phyloP scores from a whole-genome alignment of 2,113 vertebrate species.

The Oxyruncus cristatus region DNA sequence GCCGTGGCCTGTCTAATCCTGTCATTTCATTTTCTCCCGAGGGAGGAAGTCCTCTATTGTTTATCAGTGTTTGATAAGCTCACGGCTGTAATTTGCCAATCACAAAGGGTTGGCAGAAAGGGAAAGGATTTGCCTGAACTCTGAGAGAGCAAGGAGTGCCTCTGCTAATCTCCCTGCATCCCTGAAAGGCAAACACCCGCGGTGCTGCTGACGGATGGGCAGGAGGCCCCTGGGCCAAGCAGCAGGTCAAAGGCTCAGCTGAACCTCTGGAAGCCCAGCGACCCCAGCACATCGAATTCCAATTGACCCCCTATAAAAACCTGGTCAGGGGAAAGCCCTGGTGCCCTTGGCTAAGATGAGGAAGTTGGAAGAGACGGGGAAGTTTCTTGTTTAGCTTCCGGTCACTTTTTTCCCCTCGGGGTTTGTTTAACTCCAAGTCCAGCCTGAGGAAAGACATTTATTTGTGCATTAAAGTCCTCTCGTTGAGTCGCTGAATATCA shows the following conservation, averaged over 20 bases:
- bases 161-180: conserved; percentile 3
- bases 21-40: background rate
- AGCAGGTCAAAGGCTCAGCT: background rate
- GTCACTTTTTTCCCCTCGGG: background rate
- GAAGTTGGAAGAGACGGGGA: background rate
- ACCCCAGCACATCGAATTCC: background rate
- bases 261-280: background rate
- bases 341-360: background rate
- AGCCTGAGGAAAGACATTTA: background rate
- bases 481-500: background rate
- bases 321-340: background rate
- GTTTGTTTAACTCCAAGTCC: background rate
- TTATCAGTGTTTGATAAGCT: conserved; percentile 53
- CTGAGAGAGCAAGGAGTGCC: conserved; percentile 22
- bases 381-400: background rate
- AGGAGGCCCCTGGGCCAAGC: background rate
- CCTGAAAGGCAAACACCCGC: background rate
- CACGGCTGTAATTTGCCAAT: background rate
- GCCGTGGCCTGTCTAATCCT: conserved; percentile 27
- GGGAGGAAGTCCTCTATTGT: conserved; percentile 12
- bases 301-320: background rate
- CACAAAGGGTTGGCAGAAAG: conserved; percentile 20
- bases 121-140: conserved; percentile 25
- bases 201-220: background rate
- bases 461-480: background rate